Base-by-base conservation (phyloP, 1,140 invertebrate genomes). In the Tetraneura akinire region DNA sequence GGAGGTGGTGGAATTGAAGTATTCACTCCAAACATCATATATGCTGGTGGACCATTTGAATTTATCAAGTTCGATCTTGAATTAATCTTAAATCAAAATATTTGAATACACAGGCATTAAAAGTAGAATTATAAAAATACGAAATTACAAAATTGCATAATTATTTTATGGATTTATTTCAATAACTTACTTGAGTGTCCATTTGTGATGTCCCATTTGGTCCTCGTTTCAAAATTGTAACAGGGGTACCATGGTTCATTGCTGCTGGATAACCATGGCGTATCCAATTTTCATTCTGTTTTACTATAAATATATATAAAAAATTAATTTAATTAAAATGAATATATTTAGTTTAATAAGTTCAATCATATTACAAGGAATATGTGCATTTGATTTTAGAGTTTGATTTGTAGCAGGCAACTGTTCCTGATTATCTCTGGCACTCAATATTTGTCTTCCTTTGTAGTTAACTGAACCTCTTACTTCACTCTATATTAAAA, bases 1-100 rank as follows among this genome's bases (percentile, higher is more conserved):
- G 80, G 82, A 16, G 82, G 80, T 1, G 82, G 80, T 37, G 82
- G 80, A 68, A 81, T 80, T 23, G 82, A 83, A 32, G 81, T 81
- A 57, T 83, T 83, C 3, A 82, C 62, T 62, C 80, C 80, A 62
- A 83, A 53, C 76, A 82, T 32, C 37, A 80, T 78, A 13, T 78
- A 78, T 18, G 74, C 21, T 5, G 53, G 55, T 13, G 23, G 76
- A 68, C 80, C 23, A 78, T 57, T 45, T 49, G 80, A 49, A 74
- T 53, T 70, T 26, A 81, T 26, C 66, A 74, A 37, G 32, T 29
- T 64, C 5, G 55, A 16, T 21, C 73, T 70, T 81, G 82, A 3
- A 80, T 49, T 13, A 53, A 37, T 42, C 64, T 66, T 42, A 45
- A 66, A 37, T 47, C 21, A 29, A 76, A 64, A 26, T 14, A 29